A percentile compares a stretch with the other conserved stretches of the same genome.
Evolutionary conservation across 1,140 invertebrate genomes (phyloP).

Genomic region (Eulimnadia texana): DNA sequence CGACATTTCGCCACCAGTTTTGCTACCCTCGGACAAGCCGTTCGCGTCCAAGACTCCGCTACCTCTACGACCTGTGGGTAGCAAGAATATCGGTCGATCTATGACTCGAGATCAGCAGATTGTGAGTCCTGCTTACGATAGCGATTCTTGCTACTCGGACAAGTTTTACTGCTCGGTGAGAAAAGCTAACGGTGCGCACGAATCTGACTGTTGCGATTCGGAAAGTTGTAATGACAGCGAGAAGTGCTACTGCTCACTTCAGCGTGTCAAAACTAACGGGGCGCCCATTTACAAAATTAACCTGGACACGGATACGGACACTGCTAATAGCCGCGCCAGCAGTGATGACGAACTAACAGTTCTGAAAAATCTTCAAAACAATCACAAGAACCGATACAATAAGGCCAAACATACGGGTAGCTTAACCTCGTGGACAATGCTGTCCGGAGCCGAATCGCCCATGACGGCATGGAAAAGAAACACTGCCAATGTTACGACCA

Average conservation of each 20-base stretch:
- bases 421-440: conserved; percentile 34
- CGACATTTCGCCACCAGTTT: not conserved
- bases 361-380: not conserved
- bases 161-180: conserved; percentile 55
- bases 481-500: conserved; percentile 12
- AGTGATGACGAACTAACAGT: not conserved
- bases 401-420: conserved; percentile 38
- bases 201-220: conserved; percentile 56
- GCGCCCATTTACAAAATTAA: conserved; percentile 28
- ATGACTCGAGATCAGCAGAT: not conserved
- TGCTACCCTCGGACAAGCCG: not conserved
- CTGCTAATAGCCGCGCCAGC: conserved; percentile 19
- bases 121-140: conserved; percentile 54
- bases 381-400: conserved; percentile 10
- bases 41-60: conserved; percentile 7
- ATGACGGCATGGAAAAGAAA: conserved; percentile 25
- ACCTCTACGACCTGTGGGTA: not conserved
- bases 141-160: conserved; percentile 57
- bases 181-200: conserved; percentile 23
- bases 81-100: not conserved
- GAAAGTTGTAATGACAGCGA: conserved; percentile 74
- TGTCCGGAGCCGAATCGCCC: conserved; percentile 25
- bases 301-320: conserved; percentile 27
- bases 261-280: conserved; percentile 26
- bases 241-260: conserved; percentile 61